Conservation (phyloP, 2,797 vertebrate species). For the Ctenopoma kingsleyae region DNA sequence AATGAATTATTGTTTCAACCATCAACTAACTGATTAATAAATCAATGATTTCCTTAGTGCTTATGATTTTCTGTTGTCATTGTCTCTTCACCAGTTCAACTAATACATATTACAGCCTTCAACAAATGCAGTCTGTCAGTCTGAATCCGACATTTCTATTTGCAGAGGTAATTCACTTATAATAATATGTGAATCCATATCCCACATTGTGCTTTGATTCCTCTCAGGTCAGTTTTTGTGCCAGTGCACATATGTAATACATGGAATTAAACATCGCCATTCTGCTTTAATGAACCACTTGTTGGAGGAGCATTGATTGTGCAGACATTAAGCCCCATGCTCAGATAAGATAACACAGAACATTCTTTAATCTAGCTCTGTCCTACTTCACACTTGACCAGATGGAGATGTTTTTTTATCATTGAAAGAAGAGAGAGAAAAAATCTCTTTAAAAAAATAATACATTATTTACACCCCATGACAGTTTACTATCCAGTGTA, state of each 20-base stretch:
- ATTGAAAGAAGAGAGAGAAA: conserved; percentile 66
- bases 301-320: conserved; percentile 82
- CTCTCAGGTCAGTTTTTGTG: conserved; percentile 56
- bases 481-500: conserved; percentile 73
- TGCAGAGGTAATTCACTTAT: conserved; percentile 17
- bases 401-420: conserved; percentile 81
- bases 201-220: conserved; percentile 43
- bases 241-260: conserved; percentile 69
- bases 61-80: conserved; percentile 3
- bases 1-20: too few relatives aligned
- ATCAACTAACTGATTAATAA: neutral
- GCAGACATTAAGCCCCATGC: conserved; percentile 81
- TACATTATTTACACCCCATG: conserved; percentile 83
- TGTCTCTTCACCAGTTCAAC: neutral
- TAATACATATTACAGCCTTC: neutral
- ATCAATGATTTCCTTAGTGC: neutral
- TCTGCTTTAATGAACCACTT: conserved; percentile 86
- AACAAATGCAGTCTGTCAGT: neutral
- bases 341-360: conserved; percentile 82
- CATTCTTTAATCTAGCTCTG: conserved; percentile 83
- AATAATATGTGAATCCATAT: conserved; percentile 42
- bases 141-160: conserved; percentile 18
- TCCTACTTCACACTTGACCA: conserved; percentile 86
- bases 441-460: conserved; percentile 84
- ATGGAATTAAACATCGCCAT: conserved; percentile 81